Conservation (phyloP, 2,797 vertebrate genomes). For the Rhinella marina region DNA sequence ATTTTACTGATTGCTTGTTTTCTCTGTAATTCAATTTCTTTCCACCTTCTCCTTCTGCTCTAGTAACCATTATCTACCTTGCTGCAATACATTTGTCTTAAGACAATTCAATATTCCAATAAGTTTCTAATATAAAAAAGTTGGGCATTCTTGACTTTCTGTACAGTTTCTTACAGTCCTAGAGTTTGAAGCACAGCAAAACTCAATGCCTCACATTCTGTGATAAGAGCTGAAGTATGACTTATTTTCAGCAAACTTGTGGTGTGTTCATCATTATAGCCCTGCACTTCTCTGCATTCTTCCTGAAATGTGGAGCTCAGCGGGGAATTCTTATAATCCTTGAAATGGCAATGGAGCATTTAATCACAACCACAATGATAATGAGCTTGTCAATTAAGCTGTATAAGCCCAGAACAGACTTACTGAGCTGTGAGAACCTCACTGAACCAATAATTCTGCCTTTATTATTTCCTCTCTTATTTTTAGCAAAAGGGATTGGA, state of each 20-base stretch:
- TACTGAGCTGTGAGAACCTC: slow-evolving; percentile 60
- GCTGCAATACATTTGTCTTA: not conserved
- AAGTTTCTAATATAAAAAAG: not conserved
- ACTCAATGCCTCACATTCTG: not conserved
- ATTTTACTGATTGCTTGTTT: not conserved
- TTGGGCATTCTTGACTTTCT: not conserved
- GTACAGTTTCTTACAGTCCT: not conserved
- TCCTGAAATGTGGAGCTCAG: slow-evolving; percentile 54
- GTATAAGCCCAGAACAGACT: slow-evolving; percentile 57
- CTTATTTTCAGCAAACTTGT: slow-evolving; percentile 35
- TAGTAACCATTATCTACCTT: not conserved
- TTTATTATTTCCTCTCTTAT: slow-evolving; percentile 56
- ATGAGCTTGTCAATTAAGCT: slow-evolving; percentile 63
- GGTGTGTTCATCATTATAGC: slow-evolving; percentile 19
- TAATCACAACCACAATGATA: slow-evolving; percentile 62
- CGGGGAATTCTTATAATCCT: slow-evolving; percentile 55
- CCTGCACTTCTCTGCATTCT: slow-evolving; percentile 31
- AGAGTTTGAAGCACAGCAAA: not conserved
- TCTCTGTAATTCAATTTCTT: not conserved
- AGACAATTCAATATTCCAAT: not conserved
- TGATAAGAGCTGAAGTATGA: slow-evolving; percentile 15
- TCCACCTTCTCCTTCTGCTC: not conserved
- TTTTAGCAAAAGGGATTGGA: slow-evolving; percentile 26
- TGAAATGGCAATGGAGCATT: slow-evolving; percentile 61
- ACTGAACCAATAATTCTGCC: slow-evolving; percentile 58